Conservation (phyloP, 2,113 vertebrate species). For the Elanoides forficatus region DNA sequence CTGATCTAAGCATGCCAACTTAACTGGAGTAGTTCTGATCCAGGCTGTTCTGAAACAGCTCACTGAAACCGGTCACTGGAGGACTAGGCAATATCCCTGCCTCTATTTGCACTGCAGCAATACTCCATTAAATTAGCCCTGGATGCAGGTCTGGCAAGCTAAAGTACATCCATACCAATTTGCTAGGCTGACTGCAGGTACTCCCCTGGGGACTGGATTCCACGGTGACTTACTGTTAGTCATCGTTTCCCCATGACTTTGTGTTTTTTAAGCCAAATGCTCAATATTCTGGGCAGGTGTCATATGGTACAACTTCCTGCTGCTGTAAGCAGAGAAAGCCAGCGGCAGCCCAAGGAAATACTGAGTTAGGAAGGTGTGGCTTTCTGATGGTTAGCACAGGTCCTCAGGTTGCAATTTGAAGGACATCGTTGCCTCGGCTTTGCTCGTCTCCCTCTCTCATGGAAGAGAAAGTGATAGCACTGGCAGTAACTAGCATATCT, state of each 20-base stretch:
- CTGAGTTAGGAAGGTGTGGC: not conserved
- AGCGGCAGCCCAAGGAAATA: not conserved
- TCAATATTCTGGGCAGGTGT: constrained; percentile 18
- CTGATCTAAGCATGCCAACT: not conserved
- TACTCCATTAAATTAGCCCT: not conserved
- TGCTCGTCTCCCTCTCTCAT: not conserved
- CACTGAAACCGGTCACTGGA: not conserved
- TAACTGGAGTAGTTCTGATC: not conserved
- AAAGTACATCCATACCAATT: constrained; percentile 25
- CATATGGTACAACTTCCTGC: not conserved
- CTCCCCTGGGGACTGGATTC: not conserved
- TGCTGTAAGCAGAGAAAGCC: constrained; percentile 16
- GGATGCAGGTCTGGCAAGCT: constrained; percentile 1
- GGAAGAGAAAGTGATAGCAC: not conserved
- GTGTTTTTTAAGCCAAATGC: constrained; percentile 30
- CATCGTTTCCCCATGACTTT: constrained; percentile 20
- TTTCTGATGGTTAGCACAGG: not conserved
- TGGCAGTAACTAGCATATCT: not conserved
- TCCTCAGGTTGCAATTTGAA: not conserved
- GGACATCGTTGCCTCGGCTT: not conserved
- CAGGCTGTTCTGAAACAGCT: not conserved
- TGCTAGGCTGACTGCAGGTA: constrained; percentile 13
- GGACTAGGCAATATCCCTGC: not conserved
- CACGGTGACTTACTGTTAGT: not conserved
- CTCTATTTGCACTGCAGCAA: not conserved